These are phyloP conservation scores for Pipa parva DNA, from an alignment of 2,113 vertebrate species.

Conservation along the genomic window DNA sequence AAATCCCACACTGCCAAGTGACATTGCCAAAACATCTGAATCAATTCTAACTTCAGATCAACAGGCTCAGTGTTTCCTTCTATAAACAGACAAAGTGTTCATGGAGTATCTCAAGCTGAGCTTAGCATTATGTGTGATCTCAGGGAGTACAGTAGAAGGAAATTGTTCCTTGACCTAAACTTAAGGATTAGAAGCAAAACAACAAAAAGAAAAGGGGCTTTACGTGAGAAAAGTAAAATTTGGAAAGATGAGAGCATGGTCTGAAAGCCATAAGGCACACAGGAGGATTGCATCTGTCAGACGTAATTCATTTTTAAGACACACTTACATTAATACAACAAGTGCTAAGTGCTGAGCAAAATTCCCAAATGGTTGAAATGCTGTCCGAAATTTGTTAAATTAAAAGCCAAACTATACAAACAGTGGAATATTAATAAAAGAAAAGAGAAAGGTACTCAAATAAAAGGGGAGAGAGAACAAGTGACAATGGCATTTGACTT, in stretches of 20 bases:
- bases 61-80: background rate
- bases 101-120: background rate
- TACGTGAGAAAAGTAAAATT: background rate
- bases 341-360: background rate
- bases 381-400: no score
- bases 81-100: background rate
- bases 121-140: background rate
- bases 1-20: no score
- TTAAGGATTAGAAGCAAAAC: background rate
- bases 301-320: background rate
- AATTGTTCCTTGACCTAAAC: constrained; percentile 1
- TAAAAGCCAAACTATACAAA: background rate
- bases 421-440: no score
- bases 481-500: no score
- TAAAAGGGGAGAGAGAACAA: no score
- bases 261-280: background rate
- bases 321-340: background rate
- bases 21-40: no score
- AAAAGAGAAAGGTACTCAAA: no score
- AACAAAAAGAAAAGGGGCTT: background rate
- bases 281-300: constrained; percentile 5
- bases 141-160: background rate
- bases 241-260: constrained; percentile 1
- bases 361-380: background rate
- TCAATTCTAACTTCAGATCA: background rate